Conservation (phyloP, 1,140 invertebrate genomes). For the Metopolophium dirhodum region DNA sequence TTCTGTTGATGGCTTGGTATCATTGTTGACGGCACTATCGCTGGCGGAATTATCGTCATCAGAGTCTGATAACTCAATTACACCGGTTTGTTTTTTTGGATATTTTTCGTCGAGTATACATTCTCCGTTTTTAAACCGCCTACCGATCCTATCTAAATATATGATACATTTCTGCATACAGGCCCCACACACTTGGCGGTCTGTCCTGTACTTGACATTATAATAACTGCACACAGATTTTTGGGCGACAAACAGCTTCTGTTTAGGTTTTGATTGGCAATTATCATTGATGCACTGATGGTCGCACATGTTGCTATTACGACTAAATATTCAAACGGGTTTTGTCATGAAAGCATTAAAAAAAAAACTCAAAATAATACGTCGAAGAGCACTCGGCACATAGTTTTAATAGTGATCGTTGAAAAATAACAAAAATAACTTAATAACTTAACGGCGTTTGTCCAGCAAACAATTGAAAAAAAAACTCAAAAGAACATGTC, state of each 20-base stretch:
- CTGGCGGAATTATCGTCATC: no score
- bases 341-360: no score
- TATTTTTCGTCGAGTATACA: neutral
- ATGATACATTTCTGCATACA: neutral
- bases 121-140: neutral
- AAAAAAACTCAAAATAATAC: no score
- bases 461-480: no score
- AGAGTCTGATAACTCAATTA: neutral
- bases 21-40: neutral
- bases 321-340: neutral
- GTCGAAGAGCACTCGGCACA: no score
- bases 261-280: neutral
- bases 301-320: neutral
- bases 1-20: neutral
- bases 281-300: neutral
- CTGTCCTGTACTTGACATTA: neutral
- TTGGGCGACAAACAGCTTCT: neutral
- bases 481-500: no score
- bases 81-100: neutral
- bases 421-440: no score
- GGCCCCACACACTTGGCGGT: neutral
- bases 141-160: fast-evolving
- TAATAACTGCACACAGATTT: neutral
- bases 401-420: no score
- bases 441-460: no score